phyloP scores from a whole-genome alignment of 2,113 vertebrate genomes.

The Melanerpes formicivorus region DNA sequence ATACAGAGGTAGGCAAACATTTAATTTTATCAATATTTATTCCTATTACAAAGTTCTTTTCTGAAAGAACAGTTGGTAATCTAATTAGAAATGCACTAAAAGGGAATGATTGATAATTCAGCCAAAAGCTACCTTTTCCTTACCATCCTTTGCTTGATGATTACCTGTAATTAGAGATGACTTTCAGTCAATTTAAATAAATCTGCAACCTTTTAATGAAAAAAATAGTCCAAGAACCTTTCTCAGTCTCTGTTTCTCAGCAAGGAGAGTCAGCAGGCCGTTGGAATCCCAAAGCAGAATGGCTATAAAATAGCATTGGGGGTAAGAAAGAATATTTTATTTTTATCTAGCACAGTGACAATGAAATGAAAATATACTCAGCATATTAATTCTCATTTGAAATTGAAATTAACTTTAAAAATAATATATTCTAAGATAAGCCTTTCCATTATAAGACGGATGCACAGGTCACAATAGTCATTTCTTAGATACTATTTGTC shows the following conservation, averaged over 20 bases:
- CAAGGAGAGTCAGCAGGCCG: constrained; percentile 8
- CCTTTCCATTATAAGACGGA: background rate
- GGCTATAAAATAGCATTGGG: background rate
- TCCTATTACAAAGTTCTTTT: background rate
- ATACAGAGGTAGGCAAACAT: background rate
- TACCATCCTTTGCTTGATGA: constrained; percentile 29
- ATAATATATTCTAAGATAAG: constrained; percentile 5
- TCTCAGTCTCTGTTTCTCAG: background rate
- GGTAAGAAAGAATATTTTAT: background rate
- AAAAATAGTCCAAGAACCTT: constrained; percentile 19
- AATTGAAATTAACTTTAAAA: constrained; percentile 24
- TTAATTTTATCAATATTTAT: background rate
- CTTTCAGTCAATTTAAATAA: constrained; percentile 36
- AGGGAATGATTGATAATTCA: constrained; percentile 10
- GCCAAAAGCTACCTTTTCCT: background rate
- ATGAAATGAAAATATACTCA: background rate
- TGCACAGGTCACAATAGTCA: background rate
- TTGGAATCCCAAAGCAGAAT: background rate
- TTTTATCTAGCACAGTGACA: background rate
- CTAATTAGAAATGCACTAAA: constrained; percentile 16
- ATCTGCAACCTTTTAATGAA: constrained; percentile 38
- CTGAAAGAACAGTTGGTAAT: background rate
- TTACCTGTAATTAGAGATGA: constrained; percentile 51
- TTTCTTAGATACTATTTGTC: background rate
- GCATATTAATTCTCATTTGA: constrained; percentile 1